These are phyloP conservation scores for Hippocampus kuda DNA, from an alignment of 2,797 vertebrate genomes.

Conservation along the genomic window DNA sequence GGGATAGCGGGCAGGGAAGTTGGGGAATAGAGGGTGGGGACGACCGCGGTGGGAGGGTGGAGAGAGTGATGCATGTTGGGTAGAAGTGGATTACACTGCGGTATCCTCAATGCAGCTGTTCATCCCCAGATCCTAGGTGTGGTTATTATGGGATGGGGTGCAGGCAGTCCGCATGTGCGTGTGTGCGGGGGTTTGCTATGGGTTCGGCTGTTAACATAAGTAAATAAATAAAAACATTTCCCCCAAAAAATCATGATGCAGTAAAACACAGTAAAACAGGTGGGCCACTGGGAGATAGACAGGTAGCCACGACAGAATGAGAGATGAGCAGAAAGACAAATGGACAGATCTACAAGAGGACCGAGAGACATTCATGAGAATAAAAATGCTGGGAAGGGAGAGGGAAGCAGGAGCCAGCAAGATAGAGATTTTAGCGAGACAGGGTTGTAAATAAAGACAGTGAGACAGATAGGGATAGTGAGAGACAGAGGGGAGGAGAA, in stretches of 20 bases:
- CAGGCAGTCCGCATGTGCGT: slow-evolving; percentile 1
- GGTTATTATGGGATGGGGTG: slow-evolving; percentile 54
- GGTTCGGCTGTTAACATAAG: not conserved
- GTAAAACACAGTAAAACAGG: slow-evolving; percentile 23
- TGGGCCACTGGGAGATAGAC: not conserved
- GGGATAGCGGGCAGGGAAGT: not conserved
- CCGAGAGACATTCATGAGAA: not conserved
- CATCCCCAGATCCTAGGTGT: slow-evolving; percentile 41
- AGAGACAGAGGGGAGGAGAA: not conserved
- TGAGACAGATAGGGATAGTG: not conserved
- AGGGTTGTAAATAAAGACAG: not conserved
- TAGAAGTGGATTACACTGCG: slow-evolving; percentile 21
- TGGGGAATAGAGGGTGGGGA: slow-evolving; percentile 9
- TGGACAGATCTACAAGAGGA: not conserved
- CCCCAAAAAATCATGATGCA: slow-evolving; percentile 24
- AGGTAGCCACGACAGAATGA: not conserved
- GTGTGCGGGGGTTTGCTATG: slow-evolving; percentile 11
- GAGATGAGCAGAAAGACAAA: not conserved
- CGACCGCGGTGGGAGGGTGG: slow-evolving; percentile 10
- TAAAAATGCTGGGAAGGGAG: not conserved
- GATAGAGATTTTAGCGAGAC: not conserved
- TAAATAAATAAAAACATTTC: slow-evolving; percentile 1
- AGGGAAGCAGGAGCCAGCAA: not conserved
- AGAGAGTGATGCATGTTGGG: slow-evolving; percentile 33
- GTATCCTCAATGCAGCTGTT: slow-evolving; percentile 42